Evolutionary conservation across 2,797 vertebrate genomes (phyloP), one percentile per base, ranked within the genome.

Genomic region (Oreortyx pictus): DNA sequence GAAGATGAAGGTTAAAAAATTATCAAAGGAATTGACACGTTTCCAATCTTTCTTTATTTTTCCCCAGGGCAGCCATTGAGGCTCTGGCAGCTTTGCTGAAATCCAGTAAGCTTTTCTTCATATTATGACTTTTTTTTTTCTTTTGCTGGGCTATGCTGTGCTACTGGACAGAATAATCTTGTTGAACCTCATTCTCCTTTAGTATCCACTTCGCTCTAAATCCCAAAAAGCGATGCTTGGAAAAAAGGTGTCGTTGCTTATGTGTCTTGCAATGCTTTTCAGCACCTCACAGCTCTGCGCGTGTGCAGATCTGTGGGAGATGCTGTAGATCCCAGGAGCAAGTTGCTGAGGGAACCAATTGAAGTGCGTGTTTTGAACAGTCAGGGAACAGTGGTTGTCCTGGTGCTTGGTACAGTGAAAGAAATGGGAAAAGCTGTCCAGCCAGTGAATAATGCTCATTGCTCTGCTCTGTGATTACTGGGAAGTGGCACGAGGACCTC

Each of bases 91-190:
- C 97, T 92, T 95, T 99, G 94, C 97, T 99, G 95, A 98, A 98
- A 98, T 98, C 99, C 97, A 99, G 99, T 99, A 98, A 98, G 99
- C 96, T 92, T 87, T 88, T 77, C 39, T 93, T 88, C 33, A 4
- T 94, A 60, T 82, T 76, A 86, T 91, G 82, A 23, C 13, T 91
- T 89, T 75, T 18, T 9, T 90, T 39, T 39, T 37, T 37, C 8
- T 39, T 14, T 39, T 39, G 39, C 39, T 39, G 39, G 39, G 39
- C 59, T 77, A 44, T 82, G 82, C 72, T 93, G 64, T 88, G 37
- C 59, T 80, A 12, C 24, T 86, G 74, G 79, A 62, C 57, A 83
- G 44, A 86, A 41, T 24, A 44, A 56, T 82, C 43, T 35, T 17
- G 7, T 20, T 88, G 76, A 86, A 68, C 3, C 8, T 89, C 14